These are phyloP conservation scores for Agelaius tricolor DNA, from an alignment of 2,113 vertebrate species.

Conservation along the genomic window DNA sequence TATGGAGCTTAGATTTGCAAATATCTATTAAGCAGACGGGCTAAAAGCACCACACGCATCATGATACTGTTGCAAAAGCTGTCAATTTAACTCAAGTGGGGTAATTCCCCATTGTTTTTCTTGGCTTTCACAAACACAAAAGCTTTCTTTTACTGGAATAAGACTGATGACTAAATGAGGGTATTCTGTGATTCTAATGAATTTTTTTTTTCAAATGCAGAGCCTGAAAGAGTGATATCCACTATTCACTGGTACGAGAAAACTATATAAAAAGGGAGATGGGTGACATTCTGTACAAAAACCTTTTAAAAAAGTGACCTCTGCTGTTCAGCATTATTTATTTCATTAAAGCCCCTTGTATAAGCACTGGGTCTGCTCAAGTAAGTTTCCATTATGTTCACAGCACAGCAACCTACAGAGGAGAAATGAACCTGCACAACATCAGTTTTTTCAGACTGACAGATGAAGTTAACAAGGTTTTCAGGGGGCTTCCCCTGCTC, in stretches of 20 bases:
- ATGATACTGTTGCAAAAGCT: slow-evolving; percentile 28
- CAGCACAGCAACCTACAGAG: neutral
- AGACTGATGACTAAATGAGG: slow-evolving; percentile 1
- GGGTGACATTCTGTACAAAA: neutral
- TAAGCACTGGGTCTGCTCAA: neutral
- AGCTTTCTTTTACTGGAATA: slow-evolving; percentile 12
- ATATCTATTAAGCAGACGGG: neutral
- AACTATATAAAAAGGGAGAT: neutral
- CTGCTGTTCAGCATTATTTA: slow-evolving; percentile 1
- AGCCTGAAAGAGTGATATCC: neutral
- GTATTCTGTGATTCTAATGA: slow-evolving; percentile 14
- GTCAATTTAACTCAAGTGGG: neutral
- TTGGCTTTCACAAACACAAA: slow-evolving; percentile 32
- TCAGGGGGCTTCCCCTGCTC: neutral
- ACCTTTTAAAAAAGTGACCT: neutral
- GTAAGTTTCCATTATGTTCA: neutral
- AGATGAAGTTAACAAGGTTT: neutral
- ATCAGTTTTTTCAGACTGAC: neutral
- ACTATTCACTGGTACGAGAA: neutral
- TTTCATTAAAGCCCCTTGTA: neutral
- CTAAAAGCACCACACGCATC: slow-evolving; percentile 9
- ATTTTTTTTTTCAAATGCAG: neutral
- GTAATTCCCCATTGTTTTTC: slow-evolving; percentile 27
- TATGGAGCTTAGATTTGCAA: neutral
- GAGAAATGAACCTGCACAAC: neutral